Evolutionary conservation across 92 coral and sea anemone genomes (phyloP).

Genomic region (Actinostola sp.): DNA sequence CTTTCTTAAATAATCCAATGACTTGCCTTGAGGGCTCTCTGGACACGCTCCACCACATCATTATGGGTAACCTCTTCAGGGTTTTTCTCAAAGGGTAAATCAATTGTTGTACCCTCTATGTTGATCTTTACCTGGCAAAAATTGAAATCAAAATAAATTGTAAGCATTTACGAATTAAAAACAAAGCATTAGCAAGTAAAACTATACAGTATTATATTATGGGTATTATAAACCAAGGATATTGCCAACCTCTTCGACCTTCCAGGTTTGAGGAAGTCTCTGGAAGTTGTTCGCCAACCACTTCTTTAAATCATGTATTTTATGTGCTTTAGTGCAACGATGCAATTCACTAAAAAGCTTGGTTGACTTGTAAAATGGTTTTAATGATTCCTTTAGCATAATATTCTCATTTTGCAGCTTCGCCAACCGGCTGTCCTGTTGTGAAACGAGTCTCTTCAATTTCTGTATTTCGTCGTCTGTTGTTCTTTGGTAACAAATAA

Average conservation of each 20-base stretch:
- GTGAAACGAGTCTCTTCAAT: too few species aligned
- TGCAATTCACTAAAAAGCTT: not conserved
- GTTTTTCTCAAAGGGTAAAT: not conserved
- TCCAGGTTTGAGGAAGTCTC: constrained; percentile 14
- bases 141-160: not conserved
- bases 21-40: constrained; percentile 7
- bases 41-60: not conserved
- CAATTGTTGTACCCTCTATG: not conserved
- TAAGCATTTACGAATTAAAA: too few species aligned
- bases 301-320: not conserved
- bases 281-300: not conserved
- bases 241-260: not conserved
- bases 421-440: too few species aligned
- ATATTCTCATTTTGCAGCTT: too few species aligned
- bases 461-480: too few species aligned
- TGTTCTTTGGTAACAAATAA: too few species aligned
- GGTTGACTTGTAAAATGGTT: not conserved
- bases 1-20: not conserved
- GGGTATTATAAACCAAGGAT: not conserved
- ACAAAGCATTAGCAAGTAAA: not conserved
- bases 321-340: not conserved
- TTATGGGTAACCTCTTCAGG: not conserved
- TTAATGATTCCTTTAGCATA: too few species aligned
- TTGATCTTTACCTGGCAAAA: not conserved
- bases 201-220: not conserved